A percentile compares a stretch with the other conserved stretches of the same genome.
phyloP scores from a whole-genome alignment of 1,140 invertebrate genomes.

The Ruditapes philippinarum region DNA sequence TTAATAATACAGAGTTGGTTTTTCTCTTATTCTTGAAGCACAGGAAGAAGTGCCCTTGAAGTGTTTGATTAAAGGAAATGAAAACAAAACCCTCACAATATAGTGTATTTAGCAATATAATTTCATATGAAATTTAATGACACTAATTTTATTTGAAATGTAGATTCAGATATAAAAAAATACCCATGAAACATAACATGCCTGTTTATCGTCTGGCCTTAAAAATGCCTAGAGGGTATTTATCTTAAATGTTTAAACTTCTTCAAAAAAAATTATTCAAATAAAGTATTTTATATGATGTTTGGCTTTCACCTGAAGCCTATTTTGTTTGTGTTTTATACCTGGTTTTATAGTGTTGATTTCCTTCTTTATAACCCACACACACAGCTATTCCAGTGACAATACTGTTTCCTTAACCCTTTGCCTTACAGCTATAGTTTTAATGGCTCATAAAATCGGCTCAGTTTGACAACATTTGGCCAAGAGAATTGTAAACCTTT shows the following conservation, averaged over 20 bases:
- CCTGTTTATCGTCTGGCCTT: not conserved
- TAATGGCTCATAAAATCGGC: slow-evolving; percentile 19
- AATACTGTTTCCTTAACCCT: not conserved
- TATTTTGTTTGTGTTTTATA: not conserved
- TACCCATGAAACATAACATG: not conserved
- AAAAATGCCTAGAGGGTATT: not conserved
- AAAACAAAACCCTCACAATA: no score
- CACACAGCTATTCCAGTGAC: not conserved
- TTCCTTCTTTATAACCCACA: not conserved
- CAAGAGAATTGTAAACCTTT: slow-evolving; percentile 10
- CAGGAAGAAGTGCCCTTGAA: no score
- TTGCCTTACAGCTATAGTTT: slow-evolving; percentile 12
- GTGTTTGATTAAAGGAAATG: no score
- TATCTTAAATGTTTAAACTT: not conserved
- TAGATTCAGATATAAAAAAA: not conserved
- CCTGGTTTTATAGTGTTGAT: slow-evolving; percentile 4
- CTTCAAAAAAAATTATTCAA: not conserved
- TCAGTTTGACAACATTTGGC: slow-evolving; percentile 28
- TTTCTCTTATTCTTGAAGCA: no score
- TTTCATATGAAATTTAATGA: no score
- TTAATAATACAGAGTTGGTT: no score
- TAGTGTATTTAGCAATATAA: no score
- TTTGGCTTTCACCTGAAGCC: not conserved
- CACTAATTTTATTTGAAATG: no score
- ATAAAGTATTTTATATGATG: not conserved